These are phyloP conservation scores for Helogale parvula DNA, from an alignment of 2,113 vertebrate genomes.

Conservation along the genomic window DNA sequence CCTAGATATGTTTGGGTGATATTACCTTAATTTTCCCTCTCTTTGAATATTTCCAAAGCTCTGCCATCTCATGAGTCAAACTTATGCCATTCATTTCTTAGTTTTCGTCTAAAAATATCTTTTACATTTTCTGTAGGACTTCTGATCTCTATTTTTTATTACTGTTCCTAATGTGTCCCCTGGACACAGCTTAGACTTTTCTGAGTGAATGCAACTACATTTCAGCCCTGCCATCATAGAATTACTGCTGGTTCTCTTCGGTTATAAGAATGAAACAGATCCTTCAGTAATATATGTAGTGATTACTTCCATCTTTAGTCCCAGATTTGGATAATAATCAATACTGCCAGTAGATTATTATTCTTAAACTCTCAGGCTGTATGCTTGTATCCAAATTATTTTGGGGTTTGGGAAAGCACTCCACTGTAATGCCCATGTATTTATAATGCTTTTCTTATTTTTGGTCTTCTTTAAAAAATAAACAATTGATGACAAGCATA, in stretches of 20 bases:
- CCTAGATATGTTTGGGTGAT: background rate
- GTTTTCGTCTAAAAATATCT: conserved; percentile 46
- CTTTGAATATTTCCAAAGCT: conserved; percentile 38
- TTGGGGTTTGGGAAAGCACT: background rate
- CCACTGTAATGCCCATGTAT: background rate
- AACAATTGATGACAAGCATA: background rate
- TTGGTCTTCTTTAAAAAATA: background rate
- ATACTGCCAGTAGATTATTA: background rate
- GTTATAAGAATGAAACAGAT: background rate
- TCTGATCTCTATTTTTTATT: background rate
- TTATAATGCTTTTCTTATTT: conserved; percentile 20
- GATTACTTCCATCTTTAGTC: conserved; percentile 32
- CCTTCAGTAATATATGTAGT: background rate
- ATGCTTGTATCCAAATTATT: conserved; percentile 36
- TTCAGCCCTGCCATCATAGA: background rate
- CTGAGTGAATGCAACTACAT: conserved; percentile 43
- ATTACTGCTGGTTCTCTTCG: background rate
- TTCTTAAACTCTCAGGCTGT: conserved; percentile 26
- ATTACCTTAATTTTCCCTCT: background rate
- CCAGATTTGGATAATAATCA: background rate
- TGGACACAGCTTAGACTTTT: conserved; percentile 46
- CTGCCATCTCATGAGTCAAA: conserved; percentile 26
- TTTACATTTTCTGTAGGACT: conserved; percentile 3
- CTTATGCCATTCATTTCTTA: conserved; percentile 17
- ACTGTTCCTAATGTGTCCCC: background rate